These are phyloP conservation scores for Piscicola geometra DNA, from an alignment of 2,888 invertebrate genomes.

Conservation along the genomic window DNA sequence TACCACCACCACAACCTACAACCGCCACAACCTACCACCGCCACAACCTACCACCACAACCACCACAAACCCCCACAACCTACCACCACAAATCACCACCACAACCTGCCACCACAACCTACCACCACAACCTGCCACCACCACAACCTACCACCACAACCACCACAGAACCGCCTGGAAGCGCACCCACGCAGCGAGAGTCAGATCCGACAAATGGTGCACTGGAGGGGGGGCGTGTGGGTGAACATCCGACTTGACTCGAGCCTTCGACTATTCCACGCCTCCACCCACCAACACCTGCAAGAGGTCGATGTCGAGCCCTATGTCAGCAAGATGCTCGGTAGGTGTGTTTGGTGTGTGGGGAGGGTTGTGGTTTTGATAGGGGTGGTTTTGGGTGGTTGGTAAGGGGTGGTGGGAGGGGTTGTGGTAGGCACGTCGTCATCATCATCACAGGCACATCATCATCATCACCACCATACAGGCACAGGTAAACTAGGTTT, in stretches of 20 bases:
- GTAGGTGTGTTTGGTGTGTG: slow-evolving; percentile 52
- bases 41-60: too few relatives aligned
- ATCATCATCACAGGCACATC: too few relatives aligned
- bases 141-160: not conserved
- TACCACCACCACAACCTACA: too few relatives aligned
- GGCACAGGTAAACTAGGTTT: slow-evolving; percentile 96
- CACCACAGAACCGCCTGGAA: slow-evolving; percentile 70
- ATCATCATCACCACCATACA: slow-evolving; percentile 47
- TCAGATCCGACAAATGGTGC: slow-evolving; percentile 88
- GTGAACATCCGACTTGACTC: slow-evolving; percentile 95
- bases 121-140: too few relatives aligned
- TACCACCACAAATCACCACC: too few relatives aligned
- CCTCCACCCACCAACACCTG: slow-evolving; percentile 89
- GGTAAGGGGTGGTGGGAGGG: not conserved
- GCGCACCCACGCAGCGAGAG: slow-evolving; percentile 94
- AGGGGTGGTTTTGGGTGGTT: not conserved
- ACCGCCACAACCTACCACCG: too few relatives aligned
- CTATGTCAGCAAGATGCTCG: slow-evolving; percentile 96
- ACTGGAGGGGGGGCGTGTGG: slow-evolving; percentile 91
- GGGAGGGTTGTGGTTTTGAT: not conserved
- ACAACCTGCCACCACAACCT: not conserved
- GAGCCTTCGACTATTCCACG: slow-evolving; percentile 89
- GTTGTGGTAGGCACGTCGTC: slow-evolving; percentile 45
- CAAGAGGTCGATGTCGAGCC: slow-evolving; percentile 97
- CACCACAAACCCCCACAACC: not conserved